Conservation (phyloP, 2,113 vertebrate species). For the Machaerirhynchus nigripectus region DNA sequence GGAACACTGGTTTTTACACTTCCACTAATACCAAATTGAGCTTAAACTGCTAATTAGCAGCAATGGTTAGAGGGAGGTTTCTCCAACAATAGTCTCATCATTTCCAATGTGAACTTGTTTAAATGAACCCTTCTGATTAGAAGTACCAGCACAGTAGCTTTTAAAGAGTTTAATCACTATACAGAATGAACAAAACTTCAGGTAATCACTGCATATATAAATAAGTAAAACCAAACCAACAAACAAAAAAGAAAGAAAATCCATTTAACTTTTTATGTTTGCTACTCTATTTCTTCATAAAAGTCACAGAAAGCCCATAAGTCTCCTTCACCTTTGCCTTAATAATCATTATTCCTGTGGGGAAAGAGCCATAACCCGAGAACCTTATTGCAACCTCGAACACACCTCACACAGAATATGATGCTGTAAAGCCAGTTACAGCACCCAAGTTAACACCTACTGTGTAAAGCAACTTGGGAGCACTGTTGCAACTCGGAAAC, state of each 20-base stretch:
- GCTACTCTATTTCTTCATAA: neutral
- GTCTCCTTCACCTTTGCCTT: neutral
- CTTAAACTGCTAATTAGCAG: neutral
- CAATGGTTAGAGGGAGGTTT: neutral
- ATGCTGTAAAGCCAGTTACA: conserved; percentile 12
- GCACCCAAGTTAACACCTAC: neutral
- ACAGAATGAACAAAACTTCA: neutral
- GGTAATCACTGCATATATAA: neutral
- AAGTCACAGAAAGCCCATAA: neutral
- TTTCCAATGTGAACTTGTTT: neutral
- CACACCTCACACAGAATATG: neutral
- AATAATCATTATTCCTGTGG: neutral
- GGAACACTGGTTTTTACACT: neutral
- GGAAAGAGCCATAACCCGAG: neutral
- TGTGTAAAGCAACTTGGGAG: neutral
- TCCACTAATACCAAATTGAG: neutral
- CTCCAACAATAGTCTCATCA: neutral
- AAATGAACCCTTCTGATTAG: neutral
- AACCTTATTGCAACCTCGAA: neutral
- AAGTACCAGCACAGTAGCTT: neutral
- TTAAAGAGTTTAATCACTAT: neutral
- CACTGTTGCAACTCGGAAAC: neutral
- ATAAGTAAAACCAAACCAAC: neutral
- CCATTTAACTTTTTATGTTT: neutral
- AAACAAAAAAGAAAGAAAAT: neutral